Evolutionary conservation across 2,113 vertebrate species (phyloP).

Genomic region (Polypterus bichir): DNA sequence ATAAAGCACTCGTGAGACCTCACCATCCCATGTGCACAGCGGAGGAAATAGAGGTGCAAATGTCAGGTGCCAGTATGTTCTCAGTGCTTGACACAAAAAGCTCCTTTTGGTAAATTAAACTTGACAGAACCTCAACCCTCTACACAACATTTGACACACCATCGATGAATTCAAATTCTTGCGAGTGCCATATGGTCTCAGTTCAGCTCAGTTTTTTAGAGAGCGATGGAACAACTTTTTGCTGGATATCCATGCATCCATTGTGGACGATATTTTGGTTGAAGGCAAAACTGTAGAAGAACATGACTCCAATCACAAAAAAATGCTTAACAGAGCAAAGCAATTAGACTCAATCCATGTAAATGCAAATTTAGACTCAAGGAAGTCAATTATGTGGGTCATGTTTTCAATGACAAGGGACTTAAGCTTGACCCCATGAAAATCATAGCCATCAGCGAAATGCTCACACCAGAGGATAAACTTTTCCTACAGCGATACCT

Average conservation of each 20-base stretch:
- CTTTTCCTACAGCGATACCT: no score
- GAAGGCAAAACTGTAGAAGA: not conserved
- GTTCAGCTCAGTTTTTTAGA: not conserved
- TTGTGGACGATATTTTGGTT: not conserved
- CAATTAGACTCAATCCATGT: no score
- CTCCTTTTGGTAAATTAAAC: not conserved
- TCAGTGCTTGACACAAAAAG: not conserved
- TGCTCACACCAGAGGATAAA: no score
- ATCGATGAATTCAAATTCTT: not conserved
- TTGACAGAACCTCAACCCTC: not conserved
- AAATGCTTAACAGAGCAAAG: no score
- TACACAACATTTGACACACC: not conserved
- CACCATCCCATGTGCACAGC: slow-evolving; percentile 2
- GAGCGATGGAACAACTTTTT: not conserved
- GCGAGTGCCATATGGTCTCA: not conserved
- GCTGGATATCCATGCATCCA: not conserved
- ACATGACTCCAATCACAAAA: not conserved
- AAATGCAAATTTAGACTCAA: no score
- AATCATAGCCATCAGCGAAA: no score
- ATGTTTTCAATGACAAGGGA: no score
- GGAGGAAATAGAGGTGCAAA: not conserved
- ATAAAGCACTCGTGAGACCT: slow-evolving; percentile 1
- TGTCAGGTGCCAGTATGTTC: not conserved
- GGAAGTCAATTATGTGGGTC: no score
- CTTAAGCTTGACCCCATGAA: no score